These are phyloP conservation scores for Stramonita haemastoma DNA, from an alignment of 2,888 invertebrate genomes.

Conservation along the genomic window DNA sequence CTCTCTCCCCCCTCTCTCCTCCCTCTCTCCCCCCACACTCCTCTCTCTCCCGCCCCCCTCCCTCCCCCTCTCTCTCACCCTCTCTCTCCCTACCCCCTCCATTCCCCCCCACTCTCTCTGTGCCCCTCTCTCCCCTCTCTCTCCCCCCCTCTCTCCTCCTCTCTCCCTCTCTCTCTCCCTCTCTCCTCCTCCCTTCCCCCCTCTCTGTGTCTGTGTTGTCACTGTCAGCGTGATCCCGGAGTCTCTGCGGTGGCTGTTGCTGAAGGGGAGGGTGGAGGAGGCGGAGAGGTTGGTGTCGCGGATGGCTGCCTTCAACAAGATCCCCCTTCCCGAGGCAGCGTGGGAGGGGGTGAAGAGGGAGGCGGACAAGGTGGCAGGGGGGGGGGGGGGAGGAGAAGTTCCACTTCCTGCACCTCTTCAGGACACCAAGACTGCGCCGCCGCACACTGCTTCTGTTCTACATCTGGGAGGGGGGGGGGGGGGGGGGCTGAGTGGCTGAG, in stretches of 20 bases:
- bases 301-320: slow-evolving; percentile 60
- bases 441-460: slow-evolving; percentile 43
- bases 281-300: slow-evolving; percentile 58
- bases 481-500: not conserved
- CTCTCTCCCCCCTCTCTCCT: too few species aligned
- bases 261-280: slow-evolving; percentile 57
- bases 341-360: slow-evolving; percentile 40
- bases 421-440: slow-evolving; percentile 32
- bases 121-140: too few species aligned
- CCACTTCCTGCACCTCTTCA: slow-evolving; percentile 41
- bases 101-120: too few species aligned
- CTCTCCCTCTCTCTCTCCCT: too few species aligned
- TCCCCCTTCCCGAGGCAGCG: slow-evolving; percentile 27
- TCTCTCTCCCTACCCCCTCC: too few species aligned
- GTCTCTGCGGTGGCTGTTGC: slow-evolving; percentile 71
- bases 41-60: too few species aligned
- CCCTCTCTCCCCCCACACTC: too few species aligned
- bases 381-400: slow-evolving; percentile 12
- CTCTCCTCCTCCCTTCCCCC: too few species aligned
- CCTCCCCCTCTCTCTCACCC: too few species aligned
- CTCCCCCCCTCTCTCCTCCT: too few species aligned
- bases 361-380: not conserved
- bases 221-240: slow-evolving; percentile 72
- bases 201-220: too few species aligned
- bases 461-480: slow-evolving; percentile 43